phyloP scores from a whole-genome alignment of 2,797 vertebrate species.

The Danio tinwini region DNA sequence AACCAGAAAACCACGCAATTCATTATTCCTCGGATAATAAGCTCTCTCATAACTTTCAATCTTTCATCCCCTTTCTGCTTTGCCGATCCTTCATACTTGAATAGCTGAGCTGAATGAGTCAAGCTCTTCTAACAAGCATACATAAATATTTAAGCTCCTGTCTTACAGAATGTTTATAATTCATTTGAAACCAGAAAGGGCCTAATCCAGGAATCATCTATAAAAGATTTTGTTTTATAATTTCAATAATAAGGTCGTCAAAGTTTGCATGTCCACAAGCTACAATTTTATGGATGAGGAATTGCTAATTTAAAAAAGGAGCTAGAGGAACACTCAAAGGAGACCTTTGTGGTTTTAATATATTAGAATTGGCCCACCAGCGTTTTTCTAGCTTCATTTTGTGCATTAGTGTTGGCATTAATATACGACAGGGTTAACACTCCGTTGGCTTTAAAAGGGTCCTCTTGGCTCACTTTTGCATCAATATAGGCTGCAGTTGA shows the following conservation, averaged over 20 bases:
- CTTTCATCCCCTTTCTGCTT: constrained; percentile 37
- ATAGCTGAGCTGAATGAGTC: background rate
- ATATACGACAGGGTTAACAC: constrained; percentile 49
- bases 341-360: constrained; percentile 53
- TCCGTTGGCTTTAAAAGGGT: constrained; percentile 50
- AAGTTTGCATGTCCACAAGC: constrained; percentile 37
- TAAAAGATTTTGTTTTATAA: constrained; percentile 34
- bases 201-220: constrained; percentile 31
- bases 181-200: constrained; percentile 25
- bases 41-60: constrained; percentile 57
- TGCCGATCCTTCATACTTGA: constrained; percentile 29
- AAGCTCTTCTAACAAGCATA: constrained; percentile 41
- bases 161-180: constrained; percentile 36
- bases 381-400: constrained; percentile 48
- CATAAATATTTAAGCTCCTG: constrained; percentile 44
- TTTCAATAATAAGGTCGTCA: constrained; percentile 27
- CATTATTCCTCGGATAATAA: constrained; percentile 54
- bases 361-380: constrained; percentile 49
- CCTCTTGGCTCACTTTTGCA: constrained; percentile 41
- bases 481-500: constrained; percentile 25
- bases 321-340: constrained; percentile 38
- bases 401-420: constrained; percentile 54
- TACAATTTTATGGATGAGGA: constrained; percentile 54
- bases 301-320: constrained; percentile 46
- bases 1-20: constrained; percentile 32